These are phyloP conservation scores for Coreoperca whiteheadi DNA, from an alignment of 2,113 vertebrate species.

Conservation along the genomic window DNA sequence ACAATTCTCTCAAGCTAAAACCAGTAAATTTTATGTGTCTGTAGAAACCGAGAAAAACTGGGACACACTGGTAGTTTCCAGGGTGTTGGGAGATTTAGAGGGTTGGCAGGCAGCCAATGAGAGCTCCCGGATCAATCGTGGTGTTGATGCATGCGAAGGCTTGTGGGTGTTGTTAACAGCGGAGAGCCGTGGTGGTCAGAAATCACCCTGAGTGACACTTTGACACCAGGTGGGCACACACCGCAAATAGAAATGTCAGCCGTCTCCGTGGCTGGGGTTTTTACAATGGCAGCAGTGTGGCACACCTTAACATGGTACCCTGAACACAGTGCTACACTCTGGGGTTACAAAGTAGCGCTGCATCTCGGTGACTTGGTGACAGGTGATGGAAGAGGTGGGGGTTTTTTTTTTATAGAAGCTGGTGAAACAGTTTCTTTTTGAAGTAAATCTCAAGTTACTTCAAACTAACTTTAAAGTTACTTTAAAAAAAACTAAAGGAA, in stretches of 20 bases:
- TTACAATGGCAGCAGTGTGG: conserved; percentile 67
- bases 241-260: conserved; percentile 85
- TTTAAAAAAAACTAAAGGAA: conserved; percentile 30
- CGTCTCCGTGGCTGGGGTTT: conserved; percentile 60
- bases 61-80: conserved; percentile 78
- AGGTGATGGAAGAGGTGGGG: conserved; percentile 56
- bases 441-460: conserved; percentile 47
- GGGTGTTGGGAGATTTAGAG: conserved; percentile 85
- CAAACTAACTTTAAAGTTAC: conserved; percentile 40
- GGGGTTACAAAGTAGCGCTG: conserved; percentile 56
- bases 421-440: conserved; percentile 32
- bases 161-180: conserved; percentile 86
- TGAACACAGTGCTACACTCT: conserved; percentile 41
- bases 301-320: conserved; percentile 58
- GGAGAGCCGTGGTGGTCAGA: conserved; percentile 83
- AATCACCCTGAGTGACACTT: conserved; percentile 88
- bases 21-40: conserved; percentile 49
- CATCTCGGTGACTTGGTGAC: conserved; percentile 52
- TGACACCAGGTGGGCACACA: conserved; percentile 84
- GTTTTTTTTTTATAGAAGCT: conserved; percentile 34
- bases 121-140: conserved; percentile 85
- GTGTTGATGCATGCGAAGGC: conserved; percentile 78
- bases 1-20: conserved; percentile 46
- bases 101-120: conserved; percentile 83
- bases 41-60: conserved; percentile 71